These are phyloP conservation scores for Ascidia mentula DNA, from an alignment of 23 tunicate genomes.

Conservation along the genomic window DNA sequence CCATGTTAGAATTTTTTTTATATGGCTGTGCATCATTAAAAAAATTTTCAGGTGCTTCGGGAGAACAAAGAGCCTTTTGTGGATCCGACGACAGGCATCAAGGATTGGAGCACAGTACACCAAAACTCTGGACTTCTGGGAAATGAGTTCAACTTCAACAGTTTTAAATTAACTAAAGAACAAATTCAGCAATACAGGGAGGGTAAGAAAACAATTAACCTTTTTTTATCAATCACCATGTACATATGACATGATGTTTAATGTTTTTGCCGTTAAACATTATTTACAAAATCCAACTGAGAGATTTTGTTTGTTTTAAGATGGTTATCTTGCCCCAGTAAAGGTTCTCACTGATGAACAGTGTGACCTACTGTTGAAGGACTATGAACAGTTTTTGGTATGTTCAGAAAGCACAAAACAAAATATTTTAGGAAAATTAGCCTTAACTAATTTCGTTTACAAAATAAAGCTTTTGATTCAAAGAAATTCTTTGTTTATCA, in stretches of 20 bases:
- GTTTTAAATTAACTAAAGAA: slow-evolving; percentile 30
- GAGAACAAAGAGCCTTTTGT: slow-evolving; percentile 19
- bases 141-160: slow-evolving; percentile 1
- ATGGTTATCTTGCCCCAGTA: slow-evolving; percentile 68
- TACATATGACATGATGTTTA: not conserved
- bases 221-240: not conserved
- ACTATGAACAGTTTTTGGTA: slow-evolving; percentile 66
- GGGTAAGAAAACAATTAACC: not conserved
- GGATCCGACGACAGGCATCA: slow-evolving; percentile 9
- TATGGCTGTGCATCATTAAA: too few relatives aligned
- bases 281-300: not conserved
- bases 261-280: not conserved
- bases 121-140: slow-evolving; percentile 43
- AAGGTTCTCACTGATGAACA: slow-evolving; percentile 47
- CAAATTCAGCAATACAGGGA: slow-evolving; percentile 37
- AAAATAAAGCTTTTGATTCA: too few relatives aligned
- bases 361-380: slow-evolving; percentile 53
- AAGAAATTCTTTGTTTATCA: not conserved
- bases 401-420: too few relatives aligned
- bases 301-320: not conserved
- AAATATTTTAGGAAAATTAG: too few relatives aligned
- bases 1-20: too few relatives aligned
- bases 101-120: slow-evolving; percentile 79
- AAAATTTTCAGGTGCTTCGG: slow-evolving; percentile 22
- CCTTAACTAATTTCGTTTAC: too few relatives aligned